These are phyloP conservation scores for Etheostoma cragini DNA, from an alignment of 2,113 vertebrate genomes.

Conservation along the genomic window DNA sequence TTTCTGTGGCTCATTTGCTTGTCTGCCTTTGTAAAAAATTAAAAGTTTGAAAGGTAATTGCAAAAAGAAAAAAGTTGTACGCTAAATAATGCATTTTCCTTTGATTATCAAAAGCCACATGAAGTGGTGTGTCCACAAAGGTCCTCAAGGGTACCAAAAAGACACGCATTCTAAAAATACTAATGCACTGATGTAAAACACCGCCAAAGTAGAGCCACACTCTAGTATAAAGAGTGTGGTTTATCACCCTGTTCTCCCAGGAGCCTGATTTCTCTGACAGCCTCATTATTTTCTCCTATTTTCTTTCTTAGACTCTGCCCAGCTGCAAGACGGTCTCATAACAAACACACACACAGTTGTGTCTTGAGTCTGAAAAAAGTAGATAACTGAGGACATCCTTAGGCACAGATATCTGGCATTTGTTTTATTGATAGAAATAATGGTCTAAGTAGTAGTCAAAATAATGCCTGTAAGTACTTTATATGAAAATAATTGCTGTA, in stretches of 20 bases:
- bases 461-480: not conserved
- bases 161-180: conserved; percentile 16
- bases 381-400: not conserved
- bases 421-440: not conserved
- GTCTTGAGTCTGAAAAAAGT: not conserved
- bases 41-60: conserved; percentile 34
- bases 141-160: not conserved
- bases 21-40: conserved; percentile 38
- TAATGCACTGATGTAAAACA: not conserved
- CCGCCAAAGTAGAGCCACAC: not conserved
- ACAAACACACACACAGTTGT: not conserved
- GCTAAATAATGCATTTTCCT: conserved; percentile 49
- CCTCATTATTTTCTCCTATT: not conserved
- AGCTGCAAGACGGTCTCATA: not conserved
- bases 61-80: conserved; percentile 35
- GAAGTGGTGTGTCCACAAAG: conserved; percentile 28
- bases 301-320: not conserved
- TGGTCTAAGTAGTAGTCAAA: not conserved
- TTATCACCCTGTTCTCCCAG: conserved; percentile 18
- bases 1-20: conserved; percentile 8
- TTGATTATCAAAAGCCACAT: conserved; percentile 57
- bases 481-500: not conserved
- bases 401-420: not conserved
- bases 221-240: not conserved
- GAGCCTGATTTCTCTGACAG: conserved; percentile 21